Percentiles rank a stretch among this genome's conserved stretches.
phyloP scores from a whole-genome alignment of 2,113 vertebrate species.

The Ibidorhyncha struthersii region DNA sequence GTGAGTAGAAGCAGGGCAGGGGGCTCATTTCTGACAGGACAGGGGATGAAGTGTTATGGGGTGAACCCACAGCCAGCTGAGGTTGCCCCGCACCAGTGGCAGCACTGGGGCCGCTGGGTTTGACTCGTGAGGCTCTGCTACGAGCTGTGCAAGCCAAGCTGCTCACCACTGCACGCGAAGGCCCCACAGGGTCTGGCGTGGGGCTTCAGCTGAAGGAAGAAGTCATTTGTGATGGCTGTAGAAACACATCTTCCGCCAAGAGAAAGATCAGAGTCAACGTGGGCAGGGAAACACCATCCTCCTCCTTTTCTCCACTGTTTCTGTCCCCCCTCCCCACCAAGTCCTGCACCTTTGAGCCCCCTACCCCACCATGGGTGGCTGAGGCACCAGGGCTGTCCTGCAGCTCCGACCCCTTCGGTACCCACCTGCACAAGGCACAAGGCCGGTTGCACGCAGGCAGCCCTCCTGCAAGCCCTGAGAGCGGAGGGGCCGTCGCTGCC shows the following conservation, averaged over 20 bases:
- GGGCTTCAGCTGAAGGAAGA: not conserved
- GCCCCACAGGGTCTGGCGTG: accelerated
- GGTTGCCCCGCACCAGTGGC: not conserved
- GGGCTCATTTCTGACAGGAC: not conserved
- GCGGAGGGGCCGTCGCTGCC: not conserved
- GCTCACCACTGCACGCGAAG: not conserved
- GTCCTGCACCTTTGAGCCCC: not conserved
- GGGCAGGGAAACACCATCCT: not conserved
- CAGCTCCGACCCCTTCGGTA: not conserved
- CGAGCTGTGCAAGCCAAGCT: not conserved
- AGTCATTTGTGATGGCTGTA: not conserved
- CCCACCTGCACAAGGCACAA: not conserved
- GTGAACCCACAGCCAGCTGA: not conserved
- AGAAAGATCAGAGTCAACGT: not conserved
- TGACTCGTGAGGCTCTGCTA: not conserved
- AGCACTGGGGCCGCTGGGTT: not conserved
- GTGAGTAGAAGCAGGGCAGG: not conserved
- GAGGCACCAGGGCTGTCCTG: not conserved
- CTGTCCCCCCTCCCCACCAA: not conserved
- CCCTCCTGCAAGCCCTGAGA: not conserved
- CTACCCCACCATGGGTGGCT: not conserved
- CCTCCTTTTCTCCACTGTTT: not conserved
- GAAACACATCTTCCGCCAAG: not conserved
- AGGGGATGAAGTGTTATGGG: not conserved
- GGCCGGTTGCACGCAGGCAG: not conserved